Conservation (phyloP, 2,113 vertebrate genomes). For the Notothenia coriiceps region DNA sequence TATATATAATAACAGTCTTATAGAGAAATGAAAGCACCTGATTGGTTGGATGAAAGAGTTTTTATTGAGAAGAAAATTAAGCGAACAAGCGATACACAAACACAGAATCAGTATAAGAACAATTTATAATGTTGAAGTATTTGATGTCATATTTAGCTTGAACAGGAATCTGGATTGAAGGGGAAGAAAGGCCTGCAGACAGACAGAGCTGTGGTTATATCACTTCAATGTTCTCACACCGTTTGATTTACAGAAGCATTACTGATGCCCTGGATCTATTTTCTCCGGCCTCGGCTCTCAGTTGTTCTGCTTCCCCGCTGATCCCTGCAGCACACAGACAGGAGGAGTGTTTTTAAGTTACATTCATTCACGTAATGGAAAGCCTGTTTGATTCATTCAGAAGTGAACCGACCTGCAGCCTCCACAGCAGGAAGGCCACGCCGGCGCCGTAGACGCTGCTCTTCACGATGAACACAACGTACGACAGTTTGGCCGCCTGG, state of each 20-base stretch:
- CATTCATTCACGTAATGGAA: not conserved
- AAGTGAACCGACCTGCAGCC: conserved; percentile 56
- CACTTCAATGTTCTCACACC: not conserved
- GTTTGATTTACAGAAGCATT: no score
- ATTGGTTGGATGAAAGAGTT: not conserved
- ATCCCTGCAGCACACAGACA: conserved; percentile 40
- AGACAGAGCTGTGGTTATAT: not conserved
- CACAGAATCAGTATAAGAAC: not conserved
- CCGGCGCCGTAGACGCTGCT: conserved; percentile 69
- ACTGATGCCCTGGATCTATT: not conserved
- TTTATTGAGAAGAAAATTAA: conserved; percentile 26
- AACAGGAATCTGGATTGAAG: not conserved
- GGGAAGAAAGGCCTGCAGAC: no score
- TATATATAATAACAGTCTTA: not conserved
- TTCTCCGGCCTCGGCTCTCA: conserved; percentile 17
- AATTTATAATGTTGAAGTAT: not conserved
- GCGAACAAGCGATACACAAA: not conserved
- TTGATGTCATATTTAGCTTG: not conserved
- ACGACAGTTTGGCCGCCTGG: conserved; percentile 60
- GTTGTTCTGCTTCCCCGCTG: conserved; percentile 25
- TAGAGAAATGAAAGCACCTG: not conserved
- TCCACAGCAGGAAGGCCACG: conserved; percentile 61
- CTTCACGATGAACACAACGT: conserved; percentile 63
- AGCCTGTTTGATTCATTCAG: no score
- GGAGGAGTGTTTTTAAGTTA: not conserved